Base-by-base conservation (phyloP, 2,888 invertebrate genomes). In the Adela reaumurella region DNA sequence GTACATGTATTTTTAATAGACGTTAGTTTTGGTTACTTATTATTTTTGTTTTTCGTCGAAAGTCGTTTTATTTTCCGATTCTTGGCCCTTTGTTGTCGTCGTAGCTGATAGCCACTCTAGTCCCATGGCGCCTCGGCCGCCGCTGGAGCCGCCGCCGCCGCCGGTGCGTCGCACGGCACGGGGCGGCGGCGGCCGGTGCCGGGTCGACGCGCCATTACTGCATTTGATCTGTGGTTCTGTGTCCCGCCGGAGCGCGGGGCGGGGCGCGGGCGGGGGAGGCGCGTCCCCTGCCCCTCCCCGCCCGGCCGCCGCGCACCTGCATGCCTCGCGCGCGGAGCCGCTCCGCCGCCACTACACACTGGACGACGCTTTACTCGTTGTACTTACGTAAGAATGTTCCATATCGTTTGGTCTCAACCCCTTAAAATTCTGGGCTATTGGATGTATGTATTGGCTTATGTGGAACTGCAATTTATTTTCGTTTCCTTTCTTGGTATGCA, bases 381-480 rank as follows among this genome's bases (percentile, higher is more conserved):
- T 72, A 70, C 64, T 70, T 73, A 70, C 72, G 62, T 5, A 5
- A 10, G 46, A 17, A 45, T 19, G 24, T 19, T 24, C 57, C 68
- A 74, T 68, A 72, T 67, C 73, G 54, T 54, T 55, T 71, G 74
- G 70, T 74, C 67, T 70, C 73, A 77, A 78, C 77, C 78, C 77
- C 78, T 77, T 77, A 74, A 77, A 67, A 77, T 78, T 78, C 77
- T 77, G 77, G 77, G 77, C 78, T 78, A 76, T 77, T 78, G 78
- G 77, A 77, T 78, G 76, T 77, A 70, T 77, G 77, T 77, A 77
- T 77, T 78, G 77, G 77, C 77, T 77, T 78, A 73, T 78, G 77
- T 78, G 74, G 43, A 78, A 77, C 70, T 76, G 77, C 77, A 76
- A 77, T 72, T 77, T 73, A 74, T 76, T 78, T 78, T 77, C 77